Evolutionary conservation across 2,797 vertebrate species (phyloP).

Genomic region (Acanthurus leucopareius): DNA sequence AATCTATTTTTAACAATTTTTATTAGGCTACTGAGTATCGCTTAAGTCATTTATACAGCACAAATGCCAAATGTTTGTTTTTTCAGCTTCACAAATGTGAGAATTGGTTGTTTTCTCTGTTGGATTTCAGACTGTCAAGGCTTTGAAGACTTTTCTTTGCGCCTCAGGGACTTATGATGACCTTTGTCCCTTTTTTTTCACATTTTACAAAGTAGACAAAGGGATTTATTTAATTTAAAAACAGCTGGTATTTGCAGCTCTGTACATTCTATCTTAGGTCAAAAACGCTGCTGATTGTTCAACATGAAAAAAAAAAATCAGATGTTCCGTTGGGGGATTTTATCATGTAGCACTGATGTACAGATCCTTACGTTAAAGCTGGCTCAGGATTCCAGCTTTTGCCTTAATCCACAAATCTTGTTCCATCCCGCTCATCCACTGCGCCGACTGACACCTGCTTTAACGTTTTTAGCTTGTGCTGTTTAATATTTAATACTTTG

Average conservation of each 20-base stretch:
- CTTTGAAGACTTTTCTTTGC: background rate
- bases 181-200: background rate
- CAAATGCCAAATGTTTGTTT: background rate
- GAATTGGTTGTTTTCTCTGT: background rate
- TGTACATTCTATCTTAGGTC: no score
- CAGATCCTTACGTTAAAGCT: background rate
- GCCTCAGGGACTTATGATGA: background rate
- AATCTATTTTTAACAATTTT: background rate
- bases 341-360: background rate
- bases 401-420: constrained; percentile 48
- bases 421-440: constrained; percentile 35
- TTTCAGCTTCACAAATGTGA: background rate
- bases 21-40: background rate
- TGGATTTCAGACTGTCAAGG: background rate
- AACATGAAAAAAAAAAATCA: background rate
- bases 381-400: constrained; percentile 3
- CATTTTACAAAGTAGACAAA: no score
- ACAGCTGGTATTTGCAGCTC: no score
- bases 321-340: background rate
- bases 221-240: no score
- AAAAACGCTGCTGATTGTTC: background rate
- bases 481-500: constrained; percentile 73
- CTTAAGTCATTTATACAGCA: background rate
- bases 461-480: constrained; percentile 38
- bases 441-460: constrained; percentile 27